A percentile compares a stretch with the other conserved stretches of the same genome.
Conservation (phyloP, 2,888 invertebrate species). For the Odontomyia ornata region DNA sequence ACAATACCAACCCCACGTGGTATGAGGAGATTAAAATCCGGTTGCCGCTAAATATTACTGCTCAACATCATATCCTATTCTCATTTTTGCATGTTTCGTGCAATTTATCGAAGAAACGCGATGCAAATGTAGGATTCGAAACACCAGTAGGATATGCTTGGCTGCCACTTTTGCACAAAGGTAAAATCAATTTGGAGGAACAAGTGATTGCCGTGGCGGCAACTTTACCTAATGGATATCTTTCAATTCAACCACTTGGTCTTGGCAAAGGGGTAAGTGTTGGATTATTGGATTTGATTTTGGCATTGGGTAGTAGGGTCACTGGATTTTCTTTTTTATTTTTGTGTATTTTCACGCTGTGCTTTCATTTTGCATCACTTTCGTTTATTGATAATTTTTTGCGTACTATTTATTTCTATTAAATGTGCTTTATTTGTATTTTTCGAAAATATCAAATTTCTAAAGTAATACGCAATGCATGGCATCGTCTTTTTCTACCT, state of each 20-base stretch:
- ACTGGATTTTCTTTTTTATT: background rate
- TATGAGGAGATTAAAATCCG: conserved; percentile 93
- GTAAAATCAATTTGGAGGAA: conserved; percentile 84
- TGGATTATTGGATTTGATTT: background rate
- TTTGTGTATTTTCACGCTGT: background rate
- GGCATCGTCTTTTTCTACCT: too few species aligned
- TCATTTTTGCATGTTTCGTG: conserved; percentile 97
- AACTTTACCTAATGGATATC: conserved; percentile 87
- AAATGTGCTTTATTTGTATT: too few species aligned
- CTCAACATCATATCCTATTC: conserved; percentile 91
- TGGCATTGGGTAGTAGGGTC: background rate
- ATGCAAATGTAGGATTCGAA: conserved; percentile 73
- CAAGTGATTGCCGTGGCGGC: conserved; percentile 87
- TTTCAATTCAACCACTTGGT: conserved; percentile 88
- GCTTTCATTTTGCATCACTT: conserved; percentile 12
- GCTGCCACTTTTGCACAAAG: conserved; percentile 86
- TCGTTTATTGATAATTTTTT: too few species aligned
- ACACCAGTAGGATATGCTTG: conserved; percentile 94
- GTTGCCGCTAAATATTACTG: conserved; percentile 84
- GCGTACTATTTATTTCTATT: background rate
- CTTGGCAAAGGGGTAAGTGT: conserved; percentile 86
- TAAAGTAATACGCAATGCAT: too few species aligned
- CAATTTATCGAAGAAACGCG: conserved; percentile 82
- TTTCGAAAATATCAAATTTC: too few species aligned
- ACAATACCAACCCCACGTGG: conserved; percentile 89